Evolutionary conservation across 2,888 invertebrate species (phyloP).

Genomic region (Mamestra brassicae): DNA sequence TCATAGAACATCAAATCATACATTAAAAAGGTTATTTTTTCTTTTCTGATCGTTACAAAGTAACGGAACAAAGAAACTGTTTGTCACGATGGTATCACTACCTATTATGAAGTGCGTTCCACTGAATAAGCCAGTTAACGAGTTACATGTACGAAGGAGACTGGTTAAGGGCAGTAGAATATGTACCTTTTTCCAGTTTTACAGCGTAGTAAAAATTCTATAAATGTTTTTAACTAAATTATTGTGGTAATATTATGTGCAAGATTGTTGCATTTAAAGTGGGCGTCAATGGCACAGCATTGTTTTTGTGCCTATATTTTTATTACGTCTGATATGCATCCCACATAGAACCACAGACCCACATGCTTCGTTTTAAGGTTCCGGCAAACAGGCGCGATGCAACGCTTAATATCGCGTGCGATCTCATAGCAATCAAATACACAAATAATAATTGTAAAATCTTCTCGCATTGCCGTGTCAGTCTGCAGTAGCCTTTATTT

Average conservation of each 20-base stretch:
- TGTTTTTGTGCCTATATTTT: slow-evolving; percentile 50
- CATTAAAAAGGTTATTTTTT: slow-evolving; percentile 30
- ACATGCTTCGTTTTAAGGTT: background rate
- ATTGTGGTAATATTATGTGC: slow-evolving; percentile 76
- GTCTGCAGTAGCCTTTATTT: background rate
- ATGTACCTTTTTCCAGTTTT: slow-evolving; percentile 71
- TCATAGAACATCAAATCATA: slow-evolving; percentile 19
- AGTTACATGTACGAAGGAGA: slow-evolving; percentile 63
- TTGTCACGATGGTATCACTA: slow-evolving; percentile 60
- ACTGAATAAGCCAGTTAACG: slow-evolving; percentile 67
- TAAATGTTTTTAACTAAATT: slow-evolving; percentile 78
- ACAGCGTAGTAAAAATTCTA: slow-evolving; percentile 77
- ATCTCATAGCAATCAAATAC: background rate
- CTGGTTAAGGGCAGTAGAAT: slow-evolving; percentile 65
- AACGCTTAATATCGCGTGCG: background rate
- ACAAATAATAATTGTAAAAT: background rate
- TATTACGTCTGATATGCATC: slow-evolving; percentile 35
- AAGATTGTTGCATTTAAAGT: slow-evolving; percentile 71
- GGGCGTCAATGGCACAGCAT: slow-evolving; percentile 56
- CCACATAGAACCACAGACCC: slow-evolving; percentile 1
- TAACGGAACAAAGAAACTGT: slow-evolving; percentile 70
- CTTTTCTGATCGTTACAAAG: slow-evolving; percentile 64
- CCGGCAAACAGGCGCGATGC: background rate
- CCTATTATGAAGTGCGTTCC: slow-evolving; percentile 58
- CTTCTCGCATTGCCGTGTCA: background rate